phyloP scores from a whole-genome alignment of 2,797 vertebrate genomes.

The Siniperca undulata region DNA sequence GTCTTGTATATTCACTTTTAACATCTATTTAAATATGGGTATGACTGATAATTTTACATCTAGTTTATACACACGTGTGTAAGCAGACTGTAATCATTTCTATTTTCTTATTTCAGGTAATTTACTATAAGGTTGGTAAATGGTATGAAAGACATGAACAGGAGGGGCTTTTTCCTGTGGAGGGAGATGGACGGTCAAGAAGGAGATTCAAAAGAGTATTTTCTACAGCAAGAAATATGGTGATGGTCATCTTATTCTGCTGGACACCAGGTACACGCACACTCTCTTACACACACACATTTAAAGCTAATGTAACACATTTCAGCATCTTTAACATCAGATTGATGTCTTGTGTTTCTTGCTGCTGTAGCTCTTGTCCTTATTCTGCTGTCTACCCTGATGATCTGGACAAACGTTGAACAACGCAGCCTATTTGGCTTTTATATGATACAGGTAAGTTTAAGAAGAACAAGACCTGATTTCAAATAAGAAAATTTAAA shows the following conservation, averaged over 20 bases:
- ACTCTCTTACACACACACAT: not conserved
- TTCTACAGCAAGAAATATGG: conserved; percentile 80
- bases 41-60: not conserved
- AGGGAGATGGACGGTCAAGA: conserved; percentile 71
- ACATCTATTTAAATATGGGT: not conserved
- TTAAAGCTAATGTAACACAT: not conserved
- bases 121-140: conserved; percentile 83
- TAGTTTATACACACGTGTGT: not conserved
- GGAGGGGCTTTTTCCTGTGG: conserved; percentile 69
- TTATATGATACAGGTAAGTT: conserved; percentile 78
- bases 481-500: not conserved
- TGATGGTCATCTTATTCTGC: conserved; percentile 87
- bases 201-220: conserved; percentile 59
- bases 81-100: not conserved
- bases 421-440: conserved; percentile 71
- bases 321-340: conserved; percentile 9
- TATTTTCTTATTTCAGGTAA: conserved; percentile 72
- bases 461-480: not conserved
- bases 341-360: conserved; percentile 21
- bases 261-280: conserved; percentile 85
- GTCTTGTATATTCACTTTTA: not conserved
- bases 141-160: conserved; percentile 74
- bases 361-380: conserved; percentile 78
- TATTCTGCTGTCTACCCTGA: conserved; percentile 75
- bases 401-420: conserved; percentile 11